Evolutionary conservation across 1,140 invertebrate genomes (phyloP).

Genomic region (Phortica variegata): DNA sequence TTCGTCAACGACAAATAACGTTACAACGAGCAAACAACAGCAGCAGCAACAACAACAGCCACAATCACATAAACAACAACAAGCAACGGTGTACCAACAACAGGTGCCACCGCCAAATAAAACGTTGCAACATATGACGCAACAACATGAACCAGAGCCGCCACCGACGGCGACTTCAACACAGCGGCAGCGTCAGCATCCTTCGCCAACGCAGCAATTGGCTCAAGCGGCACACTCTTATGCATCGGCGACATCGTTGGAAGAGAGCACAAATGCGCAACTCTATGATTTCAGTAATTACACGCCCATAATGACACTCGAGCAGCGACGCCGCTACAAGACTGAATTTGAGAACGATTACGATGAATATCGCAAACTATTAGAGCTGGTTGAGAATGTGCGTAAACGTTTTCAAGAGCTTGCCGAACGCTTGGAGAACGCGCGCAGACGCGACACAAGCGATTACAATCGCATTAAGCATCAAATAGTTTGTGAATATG

Average conservation of each 20-base stretch:
- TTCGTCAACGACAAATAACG: too few relatives aligned
- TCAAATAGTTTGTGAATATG: conserved; percentile 80
- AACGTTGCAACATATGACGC: conserved; percentile 12
- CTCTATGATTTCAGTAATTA: conserved; percentile 69
- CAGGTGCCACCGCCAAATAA: conserved; percentile 8
- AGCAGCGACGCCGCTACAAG: conserved; percentile 82
- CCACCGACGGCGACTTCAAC: conserved; percentile 13
- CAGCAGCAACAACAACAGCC: too few relatives aligned
- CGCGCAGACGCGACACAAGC: conserved; percentile 24
- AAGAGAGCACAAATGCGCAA: conserved; percentile 26
- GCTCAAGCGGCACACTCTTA: conserved; percentile 44
- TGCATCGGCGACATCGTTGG: conserved; percentile 23
- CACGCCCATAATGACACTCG: conserved; percentile 70
- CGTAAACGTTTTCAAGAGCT: conserved; percentile 74
- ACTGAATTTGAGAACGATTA: conserved; percentile 84
- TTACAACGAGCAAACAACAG: conserved; percentile 1
- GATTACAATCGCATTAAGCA: conserved; percentile 62
- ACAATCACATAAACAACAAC: too few relatives aligned
- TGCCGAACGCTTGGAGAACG: conserved; percentile 47
- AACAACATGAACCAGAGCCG: conserved; percentile 19
- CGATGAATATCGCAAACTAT: conserved; percentile 76
- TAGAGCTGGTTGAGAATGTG: conserved; percentile 74
- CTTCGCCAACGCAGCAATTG: conserved; percentile 46
- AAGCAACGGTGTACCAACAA: conserved; percentile 24
- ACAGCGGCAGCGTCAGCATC: conserved; percentile 33